Evolutionary conservation across 2,888 invertebrate genomes (phyloP).

Genomic region (Thereva unica): DNA sequence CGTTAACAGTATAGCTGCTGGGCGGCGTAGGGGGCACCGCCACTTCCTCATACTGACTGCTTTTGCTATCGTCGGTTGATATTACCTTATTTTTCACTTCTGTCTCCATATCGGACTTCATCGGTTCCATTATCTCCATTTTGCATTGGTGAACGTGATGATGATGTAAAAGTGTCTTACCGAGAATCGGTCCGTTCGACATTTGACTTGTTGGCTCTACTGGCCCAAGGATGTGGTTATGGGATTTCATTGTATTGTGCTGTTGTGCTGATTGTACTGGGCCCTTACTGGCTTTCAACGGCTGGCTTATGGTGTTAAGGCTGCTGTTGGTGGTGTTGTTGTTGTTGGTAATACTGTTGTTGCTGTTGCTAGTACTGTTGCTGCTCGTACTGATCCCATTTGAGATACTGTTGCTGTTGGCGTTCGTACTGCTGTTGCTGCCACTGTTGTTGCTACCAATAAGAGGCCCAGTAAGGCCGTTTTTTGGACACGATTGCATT

Average conservation of each 20-base stretch:
- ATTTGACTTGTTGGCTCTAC: slow-evolving; percentile 35
- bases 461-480: slow-evolving; percentile 98
- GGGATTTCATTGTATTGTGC: slow-evolving; percentile 35
- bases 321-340: slow-evolving; percentile 44
- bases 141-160: slow-evolving; percentile 46
- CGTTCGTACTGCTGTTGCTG: slow-evolving; percentile 58
- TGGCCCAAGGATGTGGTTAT: slow-evolving; percentile 37
- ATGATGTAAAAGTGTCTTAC: slow-evolving; percentile 44
- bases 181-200: slow-evolving; percentile 16
- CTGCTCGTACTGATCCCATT: slow-evolving; percentile 36
- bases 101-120: slow-evolving; percentile 16
- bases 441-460: slow-evolving; percentile 85
- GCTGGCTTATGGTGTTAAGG: slow-evolving; percentile 44
- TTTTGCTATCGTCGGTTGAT: slow-evolving; percentile 33
- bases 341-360: slow-evolving; percentile 39
- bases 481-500: slow-evolving; percentile 95
- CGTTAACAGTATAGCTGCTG: slow-evolving; percentile 40
- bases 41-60: slow-evolving; percentile 55
- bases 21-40: slow-evolving; percentile 52
- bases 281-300: slow-evolving; percentile 56
- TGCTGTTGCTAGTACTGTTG: slow-evolving; percentile 43
- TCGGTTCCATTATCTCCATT: slow-evolving; percentile 45
- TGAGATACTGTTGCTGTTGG: slow-evolving; percentile 44
- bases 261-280: slow-evolving; percentile 53
- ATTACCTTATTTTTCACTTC: slow-evolving; percentile 10